A percentile compares a stretch with the other conserved stretches of the same genome.
Conservation (phyloP, 2,797 vertebrate genomes). For the Artibeus jamaicensis region DNA sequence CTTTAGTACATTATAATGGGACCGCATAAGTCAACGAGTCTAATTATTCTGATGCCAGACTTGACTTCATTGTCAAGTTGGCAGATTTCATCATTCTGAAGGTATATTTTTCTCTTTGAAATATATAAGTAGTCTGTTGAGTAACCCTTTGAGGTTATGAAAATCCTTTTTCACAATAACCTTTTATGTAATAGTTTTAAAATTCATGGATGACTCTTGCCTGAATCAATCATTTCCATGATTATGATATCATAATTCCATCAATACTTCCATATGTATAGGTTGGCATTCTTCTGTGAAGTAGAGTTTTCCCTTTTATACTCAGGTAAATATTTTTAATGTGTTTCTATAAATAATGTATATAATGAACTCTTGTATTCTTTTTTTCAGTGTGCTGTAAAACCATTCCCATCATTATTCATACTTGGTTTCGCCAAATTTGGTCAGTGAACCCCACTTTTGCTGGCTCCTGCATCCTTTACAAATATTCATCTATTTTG, state of each 20-base stretch:
- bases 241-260: neutral
- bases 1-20: neutral
- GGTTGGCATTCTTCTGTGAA: neutral
- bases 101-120: neutral
- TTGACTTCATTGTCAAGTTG: neutral
- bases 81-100: neutral
- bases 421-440: neutral
- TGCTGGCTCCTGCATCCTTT: neutral
- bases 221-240: neutral
- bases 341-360: no score
- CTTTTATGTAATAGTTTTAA: neutral
- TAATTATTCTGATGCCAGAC: neutral
- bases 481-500: neutral
- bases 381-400: neutral
- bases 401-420: neutral
- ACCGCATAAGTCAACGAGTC: neutral
- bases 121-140: neutral
- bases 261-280: neutral
- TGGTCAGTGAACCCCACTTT: neutral
- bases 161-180: neutral
- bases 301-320: neutral
- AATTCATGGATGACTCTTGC: neutral
- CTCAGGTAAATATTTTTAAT: neutral
- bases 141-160: neutral
- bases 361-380: neutral